Evolutionary conservation across 2,888 invertebrate species (phyloP).

Genomic region (Dicyrtoma fusca): DNA sequence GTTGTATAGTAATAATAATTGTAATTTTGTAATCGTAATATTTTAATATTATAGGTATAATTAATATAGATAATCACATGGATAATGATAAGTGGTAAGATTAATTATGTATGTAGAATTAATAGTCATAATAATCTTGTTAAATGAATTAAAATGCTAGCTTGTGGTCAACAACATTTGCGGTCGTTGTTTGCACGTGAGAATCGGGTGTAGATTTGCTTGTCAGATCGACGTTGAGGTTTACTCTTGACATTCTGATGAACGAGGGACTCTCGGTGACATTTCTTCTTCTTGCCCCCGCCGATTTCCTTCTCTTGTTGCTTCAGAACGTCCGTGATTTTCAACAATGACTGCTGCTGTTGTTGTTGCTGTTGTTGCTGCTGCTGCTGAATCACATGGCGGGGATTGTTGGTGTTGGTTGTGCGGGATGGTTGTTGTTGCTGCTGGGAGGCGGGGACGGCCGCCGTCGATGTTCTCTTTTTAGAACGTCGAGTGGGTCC

Average conservation of each 20-base stretch:
- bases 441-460: slow-evolving; percentile 14
- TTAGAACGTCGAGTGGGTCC: background rate
- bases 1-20: background rate
- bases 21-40: background rate
- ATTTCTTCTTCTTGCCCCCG: slow-evolving; percentile 22
- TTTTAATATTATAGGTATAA: background rate
- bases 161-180: slow-evolving; percentile 32
- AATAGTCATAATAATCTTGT: slow-evolving; percentile 7
- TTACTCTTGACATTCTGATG: slow-evolving; percentile 33
- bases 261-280: slow-evolving; percentile 29
- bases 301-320: slow-evolving; percentile 4
- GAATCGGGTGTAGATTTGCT: slow-evolving; percentile 36
- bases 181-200: slow-evolving; percentile 39
- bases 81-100: too few species aligned
- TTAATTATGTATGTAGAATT: slow-evolving; percentile 1
- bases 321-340: slow-evolving; percentile 24
- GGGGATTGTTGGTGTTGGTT: slow-evolving; percentile 8
- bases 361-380: slow-evolving; percentile 10
- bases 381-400: slow-evolving; percentile 16
- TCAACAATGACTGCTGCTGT: background rate
- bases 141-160: background rate
- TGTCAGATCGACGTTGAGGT: slow-evolving; percentile 35
- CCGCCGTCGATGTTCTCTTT: background rate
- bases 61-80: background rate
- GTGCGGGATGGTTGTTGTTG: slow-evolving; percentile 21